Evolutionary conservation across 2,888 invertebrate genomes (phyloP).

Genomic region (Pandemis corylana): DNA sequence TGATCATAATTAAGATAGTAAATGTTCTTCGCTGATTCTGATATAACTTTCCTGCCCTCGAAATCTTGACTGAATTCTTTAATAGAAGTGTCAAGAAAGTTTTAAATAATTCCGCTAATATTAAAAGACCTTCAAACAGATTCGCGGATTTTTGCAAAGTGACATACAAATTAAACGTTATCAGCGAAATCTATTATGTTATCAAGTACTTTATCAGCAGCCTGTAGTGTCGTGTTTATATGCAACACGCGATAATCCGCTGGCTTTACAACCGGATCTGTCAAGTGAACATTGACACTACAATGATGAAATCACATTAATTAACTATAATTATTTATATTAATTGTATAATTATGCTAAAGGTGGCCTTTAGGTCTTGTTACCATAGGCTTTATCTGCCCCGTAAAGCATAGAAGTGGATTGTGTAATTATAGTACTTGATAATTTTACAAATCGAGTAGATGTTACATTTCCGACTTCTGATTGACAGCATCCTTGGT

Average conservation of each 20-base stretch:
- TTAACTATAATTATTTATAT: background rate
- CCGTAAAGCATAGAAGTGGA: too few relatives aligned
- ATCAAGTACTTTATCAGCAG: slow-evolving; percentile 12
- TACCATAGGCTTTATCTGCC: too few relatives aligned
- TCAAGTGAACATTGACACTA: background rate
- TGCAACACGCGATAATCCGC: slow-evolving; percentile 31
- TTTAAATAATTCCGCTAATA: background rate
- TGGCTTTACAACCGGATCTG: slow-evolving; percentile 32
- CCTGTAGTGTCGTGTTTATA: slow-evolving; percentile 14
- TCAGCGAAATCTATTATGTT: slow-evolving; percentile 12
- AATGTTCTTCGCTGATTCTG: background rate
- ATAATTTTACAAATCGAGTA: too few relatives aligned
- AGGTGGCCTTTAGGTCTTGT: too few relatives aligned
- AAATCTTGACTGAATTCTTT: background rate
- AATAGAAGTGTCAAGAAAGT: background rate
- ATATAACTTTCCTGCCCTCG: background rate
- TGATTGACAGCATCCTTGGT: too few relatives aligned
- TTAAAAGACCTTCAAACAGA: slow-evolving; percentile 1
- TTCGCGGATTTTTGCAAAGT: background rate
- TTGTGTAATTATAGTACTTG: too few relatives aligned
- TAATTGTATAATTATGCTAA: too few relatives aligned
- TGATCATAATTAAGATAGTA: slow-evolving; percentile 1
- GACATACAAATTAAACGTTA: slow-evolving; percentile 8
- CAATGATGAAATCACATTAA: background rate
- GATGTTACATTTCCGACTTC: too few relatives aligned